Evolutionary conservation across 2,113 vertebrate genomes (phyloP).

Genomic region (Catharus bicknelli): DNA sequence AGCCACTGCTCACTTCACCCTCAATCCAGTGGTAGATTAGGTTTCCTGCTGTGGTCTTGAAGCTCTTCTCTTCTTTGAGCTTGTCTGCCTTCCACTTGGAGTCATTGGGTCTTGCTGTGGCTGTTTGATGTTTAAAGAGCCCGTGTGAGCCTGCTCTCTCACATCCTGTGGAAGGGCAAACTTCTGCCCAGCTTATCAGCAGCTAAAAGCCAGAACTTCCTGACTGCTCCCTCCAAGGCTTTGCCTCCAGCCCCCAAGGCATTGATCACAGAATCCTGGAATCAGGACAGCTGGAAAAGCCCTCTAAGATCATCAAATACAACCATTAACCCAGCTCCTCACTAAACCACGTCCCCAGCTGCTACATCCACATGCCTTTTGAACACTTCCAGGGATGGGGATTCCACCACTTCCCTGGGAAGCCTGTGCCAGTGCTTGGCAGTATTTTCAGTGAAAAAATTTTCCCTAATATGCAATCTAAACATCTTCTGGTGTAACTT

Average conservation of each 20-base stretch:
- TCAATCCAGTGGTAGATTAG: background rate
- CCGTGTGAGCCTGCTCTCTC: background rate
- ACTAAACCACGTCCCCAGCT: background rate
- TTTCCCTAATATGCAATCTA: background rate
- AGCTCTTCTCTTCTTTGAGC: background rate
- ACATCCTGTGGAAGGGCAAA: background rate
- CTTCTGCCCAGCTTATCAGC: background rate
- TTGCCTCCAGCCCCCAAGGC: background rate
- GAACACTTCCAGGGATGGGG: background rate
- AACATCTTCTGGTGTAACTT: background rate
- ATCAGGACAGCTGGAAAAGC: background rate
- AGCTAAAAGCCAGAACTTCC: background rate
- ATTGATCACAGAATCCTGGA: background rate
- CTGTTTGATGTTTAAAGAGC: background rate
- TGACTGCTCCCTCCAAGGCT: background rate
- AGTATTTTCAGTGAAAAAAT: background rate
- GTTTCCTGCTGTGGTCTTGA: background rate
- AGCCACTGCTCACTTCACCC: background rate
- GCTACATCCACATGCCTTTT: accelerated
- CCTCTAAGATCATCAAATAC: background rate
- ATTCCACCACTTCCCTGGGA: background rate
- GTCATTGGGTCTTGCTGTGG: background rate
- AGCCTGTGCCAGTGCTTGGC: background rate
- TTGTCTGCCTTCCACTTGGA: background rate
- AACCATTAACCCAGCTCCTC: background rate